Percentiles rank a stretch among this genome's conserved stretches.
Evolutionary conservation across 2,888 invertebrate genomes (phyloP).

Genomic region (Brachycybe producta): DNA sequence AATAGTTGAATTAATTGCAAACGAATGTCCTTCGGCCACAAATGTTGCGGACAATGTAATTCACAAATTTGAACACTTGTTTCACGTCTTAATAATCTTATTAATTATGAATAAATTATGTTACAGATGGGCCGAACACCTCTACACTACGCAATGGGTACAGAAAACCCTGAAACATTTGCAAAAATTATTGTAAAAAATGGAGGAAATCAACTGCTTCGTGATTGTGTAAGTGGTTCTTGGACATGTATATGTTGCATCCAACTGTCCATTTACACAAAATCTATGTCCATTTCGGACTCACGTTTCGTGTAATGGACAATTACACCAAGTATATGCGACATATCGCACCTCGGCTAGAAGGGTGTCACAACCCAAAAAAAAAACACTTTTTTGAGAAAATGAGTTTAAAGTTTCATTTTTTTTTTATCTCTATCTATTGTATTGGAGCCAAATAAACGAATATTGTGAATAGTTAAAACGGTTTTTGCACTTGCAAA

Average conservation of each 20-base stretch:
- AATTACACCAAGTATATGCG: too few species aligned
- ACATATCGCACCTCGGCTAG: too few species aligned
- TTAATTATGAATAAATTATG: background rate
- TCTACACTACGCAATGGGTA: conserved; percentile 81
- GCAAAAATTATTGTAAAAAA: conserved; percentile 66
- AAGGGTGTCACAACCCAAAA: too few species aligned
- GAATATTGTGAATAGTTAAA: too few species aligned
- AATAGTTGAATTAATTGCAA: conserved; percentile 61
- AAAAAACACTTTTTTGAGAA: too few species aligned
- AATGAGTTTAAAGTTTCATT: too few species aligned
- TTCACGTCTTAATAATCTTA: background rate
- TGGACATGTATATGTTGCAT: background rate
- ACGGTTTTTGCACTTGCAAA: too few species aligned
- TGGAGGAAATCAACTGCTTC: conserved; percentile 66
- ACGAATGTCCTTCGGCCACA: conserved; percentile 56
- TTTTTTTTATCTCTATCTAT: too few species aligned
- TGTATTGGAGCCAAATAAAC: too few species aligned
- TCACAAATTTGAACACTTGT: conserved; percentile 3
- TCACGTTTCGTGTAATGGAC: too few species aligned
- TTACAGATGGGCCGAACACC: conserved; percentile 71
- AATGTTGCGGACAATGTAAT: conserved; percentile 73
- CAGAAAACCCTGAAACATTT: conserved; percentile 65
- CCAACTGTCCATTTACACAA: too few species aligned
- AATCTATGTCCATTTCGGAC: too few species aligned
- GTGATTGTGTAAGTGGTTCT: conserved; percentile 50